Evolutionary conservation across 1,140 invertebrate species (phyloP).

Genomic region (Palaemon carinicauda): DNA sequence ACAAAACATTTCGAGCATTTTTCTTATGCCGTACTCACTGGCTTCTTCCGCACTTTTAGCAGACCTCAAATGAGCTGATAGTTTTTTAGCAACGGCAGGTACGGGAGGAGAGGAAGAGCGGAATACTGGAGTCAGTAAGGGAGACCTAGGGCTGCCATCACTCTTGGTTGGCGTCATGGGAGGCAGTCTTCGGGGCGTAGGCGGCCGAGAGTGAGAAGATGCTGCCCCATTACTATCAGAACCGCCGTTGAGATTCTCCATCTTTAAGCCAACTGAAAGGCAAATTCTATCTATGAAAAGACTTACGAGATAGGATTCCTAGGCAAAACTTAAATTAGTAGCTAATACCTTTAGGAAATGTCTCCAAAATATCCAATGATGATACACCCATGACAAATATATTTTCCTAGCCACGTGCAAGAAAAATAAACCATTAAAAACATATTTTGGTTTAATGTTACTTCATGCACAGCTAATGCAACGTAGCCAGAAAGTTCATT

Average conservation of each 20-base stretch:
- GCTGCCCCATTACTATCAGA: neutral
- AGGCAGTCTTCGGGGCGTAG: conserved; percentile 35
- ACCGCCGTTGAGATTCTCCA: neutral
- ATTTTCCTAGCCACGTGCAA: no score
- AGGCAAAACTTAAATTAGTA: no score
- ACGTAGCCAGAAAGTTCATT: no score
- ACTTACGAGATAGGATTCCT: no score
- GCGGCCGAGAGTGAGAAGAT: conserved; percentile 24
- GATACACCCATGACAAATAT: no score
- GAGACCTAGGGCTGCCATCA: neutral
- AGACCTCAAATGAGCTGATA: conserved; percentile 7
- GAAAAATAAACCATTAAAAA: no score
- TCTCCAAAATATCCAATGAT: no score
- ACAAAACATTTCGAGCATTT: no score
- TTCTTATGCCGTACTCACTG: neutral
- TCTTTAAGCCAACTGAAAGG: neutral
- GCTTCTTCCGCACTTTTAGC: neutral
- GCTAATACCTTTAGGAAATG: no score
- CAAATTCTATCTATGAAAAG: no score
- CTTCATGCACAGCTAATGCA: no score
- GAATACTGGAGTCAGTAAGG: neutral
- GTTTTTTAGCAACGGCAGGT: conserved; percentile 29
- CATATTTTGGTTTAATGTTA: no score
- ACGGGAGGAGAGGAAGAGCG: conserved; percentile 38
- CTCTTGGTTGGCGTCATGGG: conserved; percentile 39